Percentiles rank a stretch among this genome's conserved stretches.
These are phyloP conservation scores for Anhinga anhinga DNA, from an alignment of 2,113 vertebrate species.

Conservation along the genomic window DNA sequence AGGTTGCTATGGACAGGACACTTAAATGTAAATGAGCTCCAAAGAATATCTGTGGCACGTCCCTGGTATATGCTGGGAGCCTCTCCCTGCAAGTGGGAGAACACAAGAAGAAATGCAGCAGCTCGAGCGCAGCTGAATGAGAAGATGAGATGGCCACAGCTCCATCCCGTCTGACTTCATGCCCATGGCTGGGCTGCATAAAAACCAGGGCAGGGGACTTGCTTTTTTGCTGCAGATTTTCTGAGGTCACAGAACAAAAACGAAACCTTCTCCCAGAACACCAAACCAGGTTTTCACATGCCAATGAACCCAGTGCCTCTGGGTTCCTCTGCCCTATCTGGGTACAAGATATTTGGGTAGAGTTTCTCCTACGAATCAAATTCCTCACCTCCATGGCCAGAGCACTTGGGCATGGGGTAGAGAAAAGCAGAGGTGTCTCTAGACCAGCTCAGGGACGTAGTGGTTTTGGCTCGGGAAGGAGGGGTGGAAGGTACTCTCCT, in stretches of 20 bases:
- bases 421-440: not conserved
- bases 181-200: not conserved
- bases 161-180: not conserved
- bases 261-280: not conserved
- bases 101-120: not conserved
- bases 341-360: not conserved
- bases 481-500: not conserved
- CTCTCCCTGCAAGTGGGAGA: not conserved
- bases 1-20: not conserved
- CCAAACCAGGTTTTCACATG: not conserved
- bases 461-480: not conserved
- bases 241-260: not conserved
- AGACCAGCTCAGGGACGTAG: not conserved
- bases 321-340: too few species aligned
- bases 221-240: not conserved
- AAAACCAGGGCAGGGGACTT: not conserved
- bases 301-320: too few species aligned
- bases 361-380: accelerated
- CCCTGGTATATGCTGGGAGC: not conserved
- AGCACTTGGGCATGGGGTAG: too few species aligned
- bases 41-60: not conserved
- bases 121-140: not conserved
- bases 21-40: not conserved
- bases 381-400: not conserved
- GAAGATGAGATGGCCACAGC: not conserved